phyloP scores from a whole-genome alignment of 2,797 vertebrate genomes.

The Semaprochilodus insignis region DNA sequence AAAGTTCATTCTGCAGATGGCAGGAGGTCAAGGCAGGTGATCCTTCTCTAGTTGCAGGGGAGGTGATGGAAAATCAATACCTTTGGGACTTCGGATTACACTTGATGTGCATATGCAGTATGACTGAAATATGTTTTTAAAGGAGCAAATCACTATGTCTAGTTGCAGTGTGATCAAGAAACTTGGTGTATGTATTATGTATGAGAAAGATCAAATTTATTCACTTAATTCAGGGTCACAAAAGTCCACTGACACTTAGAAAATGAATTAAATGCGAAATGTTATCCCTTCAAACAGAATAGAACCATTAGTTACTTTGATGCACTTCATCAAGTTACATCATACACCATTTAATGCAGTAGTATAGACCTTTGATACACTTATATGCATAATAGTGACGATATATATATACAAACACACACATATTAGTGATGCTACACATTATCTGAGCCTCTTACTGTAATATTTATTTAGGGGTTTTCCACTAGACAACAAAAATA shows the following conservation, averaged over 20 bases:
- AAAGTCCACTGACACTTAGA: neutral
- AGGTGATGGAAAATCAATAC: conserved; percentile 11
- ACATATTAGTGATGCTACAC: no score
- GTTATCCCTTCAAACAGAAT: neutral
- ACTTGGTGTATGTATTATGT: neutral
- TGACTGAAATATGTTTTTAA: conserved; percentile 1
- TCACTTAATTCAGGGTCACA: neutral
- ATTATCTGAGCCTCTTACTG: no score
- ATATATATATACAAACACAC: no score
- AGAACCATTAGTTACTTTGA: neutral
- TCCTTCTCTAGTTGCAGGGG: neutral
- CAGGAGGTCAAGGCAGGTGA: conserved; percentile 1
- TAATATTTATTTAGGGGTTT: no score
- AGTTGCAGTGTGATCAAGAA: conserved; percentile 14
- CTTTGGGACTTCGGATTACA: neutral
- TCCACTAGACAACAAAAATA: no score
- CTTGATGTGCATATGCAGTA: neutral
- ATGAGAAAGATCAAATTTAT: conserved; percentile 8
- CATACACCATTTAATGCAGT: neutral
- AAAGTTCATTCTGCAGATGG: neutral
- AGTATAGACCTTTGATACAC: no score
- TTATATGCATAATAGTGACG: no score
- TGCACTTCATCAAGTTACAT: neutral
- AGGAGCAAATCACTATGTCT: conserved; percentile 5
- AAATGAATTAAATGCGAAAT: conserved; percentile 1